Evolutionary conservation across 1,140 invertebrate genomes (phyloP).

Genomic region (Drosophila grimshawi): DNA sequence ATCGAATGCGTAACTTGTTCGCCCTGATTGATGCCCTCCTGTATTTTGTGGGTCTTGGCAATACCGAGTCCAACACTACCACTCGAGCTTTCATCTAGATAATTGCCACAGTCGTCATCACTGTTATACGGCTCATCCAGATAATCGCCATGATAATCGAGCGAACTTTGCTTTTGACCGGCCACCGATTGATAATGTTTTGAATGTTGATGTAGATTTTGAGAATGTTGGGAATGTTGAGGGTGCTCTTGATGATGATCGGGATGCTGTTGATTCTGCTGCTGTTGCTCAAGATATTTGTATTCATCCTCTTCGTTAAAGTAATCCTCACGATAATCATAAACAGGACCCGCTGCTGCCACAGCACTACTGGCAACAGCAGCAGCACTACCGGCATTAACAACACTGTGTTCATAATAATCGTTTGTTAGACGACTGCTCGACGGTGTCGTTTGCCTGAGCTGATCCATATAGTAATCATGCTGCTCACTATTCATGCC

Average conservation of each 20-base stretch:
- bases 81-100: conserved; percentile 80
- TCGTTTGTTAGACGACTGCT: conserved; percentile 67
- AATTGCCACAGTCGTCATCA: conserved; percentile 81
- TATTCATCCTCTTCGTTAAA: conserved; percentile 84
- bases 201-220: conserved; percentile 8
- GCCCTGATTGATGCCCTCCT: not conserved
- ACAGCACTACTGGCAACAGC: too few species aligned
- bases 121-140: conserved; percentile 73
- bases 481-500: conserved; percentile 72
- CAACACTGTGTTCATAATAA: conserved; percentile 73
- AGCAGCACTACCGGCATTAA: conserved; percentile 41
- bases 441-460: conserved; percentile 81
- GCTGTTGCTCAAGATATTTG: conserved; percentile 78
- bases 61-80: conserved; percentile 63
- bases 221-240: too few species aligned
- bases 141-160: conserved; percentile 64
- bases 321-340: conserved; percentile 84
- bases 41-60: not conserved
- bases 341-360: conserved; percentile 5
- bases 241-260: conserved; percentile 55
- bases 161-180: conserved; percentile 52
- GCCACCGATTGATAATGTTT: conserved; percentile 35
- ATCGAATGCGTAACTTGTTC: not conserved
- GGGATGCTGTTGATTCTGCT: conserved; percentile 24
- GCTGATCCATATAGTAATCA: conserved; percentile 76